Percentiles rank a stretch among this genome's conserved stretches.
Evolutionary conservation across 2,113 vertebrate genomes (phyloP).

Genomic region (Neofelis nebulosa): DNA sequence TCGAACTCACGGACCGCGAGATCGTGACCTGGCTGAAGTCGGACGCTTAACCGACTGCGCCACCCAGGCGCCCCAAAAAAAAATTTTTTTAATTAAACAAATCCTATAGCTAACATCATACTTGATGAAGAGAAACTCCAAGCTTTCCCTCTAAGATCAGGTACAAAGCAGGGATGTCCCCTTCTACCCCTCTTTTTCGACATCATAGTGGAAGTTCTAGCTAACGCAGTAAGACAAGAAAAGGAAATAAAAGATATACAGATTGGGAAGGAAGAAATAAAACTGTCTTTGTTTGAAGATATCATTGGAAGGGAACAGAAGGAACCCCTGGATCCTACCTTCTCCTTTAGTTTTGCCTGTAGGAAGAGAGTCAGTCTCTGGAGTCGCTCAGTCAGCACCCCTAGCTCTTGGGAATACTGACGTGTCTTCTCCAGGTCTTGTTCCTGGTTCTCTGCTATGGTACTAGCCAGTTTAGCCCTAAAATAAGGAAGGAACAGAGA

Average conservation of each 20-base stretch:
- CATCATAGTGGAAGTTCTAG: background rate
- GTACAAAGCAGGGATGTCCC: background rate
- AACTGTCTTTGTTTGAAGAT: background rate
- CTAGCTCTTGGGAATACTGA: constrained; percentile 60
- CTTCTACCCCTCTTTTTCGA: background rate
- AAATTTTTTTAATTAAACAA: background rate
- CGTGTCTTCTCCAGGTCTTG: constrained; percentile 57
- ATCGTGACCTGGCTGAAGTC: too few species aligned
- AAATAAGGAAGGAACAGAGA: constrained; percentile 1
- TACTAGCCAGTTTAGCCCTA: constrained; percentile 58
- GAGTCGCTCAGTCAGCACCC: constrained; percentile 54
- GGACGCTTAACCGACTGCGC: too few species aligned
- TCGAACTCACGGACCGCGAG: too few species aligned
- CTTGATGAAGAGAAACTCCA: background rate
- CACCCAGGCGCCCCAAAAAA: too few species aligned
- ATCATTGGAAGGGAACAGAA: background rate
- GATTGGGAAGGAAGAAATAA: background rate
- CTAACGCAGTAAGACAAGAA: background rate
- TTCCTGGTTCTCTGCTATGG: constrained; percentile 45
- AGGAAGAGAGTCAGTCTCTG: constrained; percentile 58
- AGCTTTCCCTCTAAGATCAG: background rate
- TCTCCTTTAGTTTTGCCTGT: constrained; percentile 42
- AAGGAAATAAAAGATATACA: background rate
- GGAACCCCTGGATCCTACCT: constrained; percentile 59
- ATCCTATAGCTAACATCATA: background rate